Base-by-base conservation (phyloP, 92 coral and sea anemone species). In the Zoanthus sansibaricus region DNA sequence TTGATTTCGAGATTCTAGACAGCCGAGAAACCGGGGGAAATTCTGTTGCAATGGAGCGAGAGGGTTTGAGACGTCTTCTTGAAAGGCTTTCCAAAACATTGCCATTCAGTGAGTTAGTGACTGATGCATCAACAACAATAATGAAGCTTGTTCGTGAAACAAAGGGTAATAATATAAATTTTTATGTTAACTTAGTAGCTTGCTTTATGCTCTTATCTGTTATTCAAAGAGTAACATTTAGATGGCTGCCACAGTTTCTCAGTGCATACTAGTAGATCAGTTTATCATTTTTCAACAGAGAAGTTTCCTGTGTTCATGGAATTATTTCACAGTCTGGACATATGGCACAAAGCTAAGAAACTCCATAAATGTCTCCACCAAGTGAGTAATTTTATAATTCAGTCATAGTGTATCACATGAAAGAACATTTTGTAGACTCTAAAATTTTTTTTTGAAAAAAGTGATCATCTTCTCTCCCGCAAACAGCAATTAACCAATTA, bases 271-370 rank as follows among this genome's bases (percentile, higher is more conserved):
- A 9, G 59, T 54, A 54, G 15, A 54, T 54, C 59, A 54, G 59
- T 9, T 54, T 54, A 10, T 9, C 15, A 9, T 54, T 54, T 54
- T 54, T 54, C 9, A 54, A 54, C 59, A 54, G 69, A 62, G 69
- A 62, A 62, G 69, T 62, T 62, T 62, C 69, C 69, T 18, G n/a
- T 62, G 69, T 62, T 64, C 70, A 64, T 64, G 70, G 70, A 64
- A 17, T 64, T 64, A 64, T 64, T 64, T 16, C 70, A 64, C 70
- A 16, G 70, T 17, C 30, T 17, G 70, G 70, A 64, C 30, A 16
- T 64, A 16, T 64, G 70, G 70, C 70, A 64, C 20, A 64, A 64
- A 20, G 70, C 70, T 64, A 64, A 17, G 70, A 16, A 64, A 64
- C 70, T 64, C 21, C 30, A 64, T 62, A 62, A 62, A 62, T 64